phyloP scores from a whole-genome alignment of 2,797 vertebrate species.

The Botia almorhae region DNA sequence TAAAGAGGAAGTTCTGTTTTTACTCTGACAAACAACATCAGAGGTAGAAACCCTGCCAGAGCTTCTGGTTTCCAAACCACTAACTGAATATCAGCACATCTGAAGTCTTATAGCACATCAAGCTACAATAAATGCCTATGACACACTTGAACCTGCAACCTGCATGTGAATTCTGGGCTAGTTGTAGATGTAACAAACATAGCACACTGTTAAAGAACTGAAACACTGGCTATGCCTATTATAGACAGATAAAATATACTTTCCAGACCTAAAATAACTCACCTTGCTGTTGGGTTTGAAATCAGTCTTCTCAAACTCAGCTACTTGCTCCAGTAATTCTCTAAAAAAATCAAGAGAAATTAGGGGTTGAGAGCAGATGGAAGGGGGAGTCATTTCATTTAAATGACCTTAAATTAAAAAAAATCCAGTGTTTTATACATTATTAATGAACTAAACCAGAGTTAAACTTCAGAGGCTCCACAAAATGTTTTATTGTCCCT shows the following conservation, averaged over 20 bases:
- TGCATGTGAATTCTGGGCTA: not conserved
- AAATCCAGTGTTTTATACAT: no score
- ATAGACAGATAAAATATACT: not conserved
- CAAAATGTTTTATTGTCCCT: no score
- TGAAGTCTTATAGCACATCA: not conserved
- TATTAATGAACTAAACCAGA: no score
- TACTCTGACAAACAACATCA: not conserved
- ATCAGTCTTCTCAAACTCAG: constrained; percentile 97
- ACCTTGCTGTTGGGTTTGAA: constrained; percentile 88
- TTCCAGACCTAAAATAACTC: constrained; percentile 36
- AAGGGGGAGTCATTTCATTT: no score
- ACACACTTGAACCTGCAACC: constrained; percentile 16
- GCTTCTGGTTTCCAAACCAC: not conserved
- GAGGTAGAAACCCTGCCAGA: not conserved
- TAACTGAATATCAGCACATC: not conserved
- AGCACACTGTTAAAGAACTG: not conserved
- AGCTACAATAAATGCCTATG: no score
- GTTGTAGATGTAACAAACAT: not conserved
- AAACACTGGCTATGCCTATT: not conserved
- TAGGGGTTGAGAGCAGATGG: not conserved
- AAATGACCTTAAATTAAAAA: no score
- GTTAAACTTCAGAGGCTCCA: no score
- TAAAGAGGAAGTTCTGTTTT: constrained; percentile 6
- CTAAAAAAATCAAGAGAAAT: constrained; percentile 67
- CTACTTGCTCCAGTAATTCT: constrained; percentile 93